Conservation (phyloP, 2,888 invertebrate genomes). For the Tachystola acroxantha region DNA sequence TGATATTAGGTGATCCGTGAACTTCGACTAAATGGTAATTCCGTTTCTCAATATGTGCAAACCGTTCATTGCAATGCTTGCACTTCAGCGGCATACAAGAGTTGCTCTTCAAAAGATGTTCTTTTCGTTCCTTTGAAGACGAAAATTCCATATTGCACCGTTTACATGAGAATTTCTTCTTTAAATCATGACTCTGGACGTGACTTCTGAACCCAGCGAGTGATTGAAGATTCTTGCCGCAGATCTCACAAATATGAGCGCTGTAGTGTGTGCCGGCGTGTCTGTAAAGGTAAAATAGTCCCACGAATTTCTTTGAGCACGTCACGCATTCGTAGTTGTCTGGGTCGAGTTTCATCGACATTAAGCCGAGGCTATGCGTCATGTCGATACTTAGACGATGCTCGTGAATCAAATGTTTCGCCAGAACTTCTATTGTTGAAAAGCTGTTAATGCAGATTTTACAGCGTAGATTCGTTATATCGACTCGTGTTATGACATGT, state of each 20-base stretch:
- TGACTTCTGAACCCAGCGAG: conserved; percentile 5
- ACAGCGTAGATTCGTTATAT: conserved; percentile 16
- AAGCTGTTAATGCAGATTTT: conserved; percentile 9
- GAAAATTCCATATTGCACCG: conserved; percentile 10
- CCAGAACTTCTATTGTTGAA: conserved; percentile 9
- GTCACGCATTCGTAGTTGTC: neutral
- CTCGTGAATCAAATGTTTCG: conserved; percentile 10
- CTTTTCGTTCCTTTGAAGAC: conserved; percentile 20
- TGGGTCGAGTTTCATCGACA: conserved; percentile 1
- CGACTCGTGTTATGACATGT: conserved; percentile 9
- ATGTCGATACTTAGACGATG: conserved; percentile 11
- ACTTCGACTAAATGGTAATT: conserved; percentile 20
- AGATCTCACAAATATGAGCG: conserved; percentile 16
- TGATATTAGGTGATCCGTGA: conserved; percentile 20
- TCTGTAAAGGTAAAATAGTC: conserved; percentile 13
- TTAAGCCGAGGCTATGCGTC: conserved; percentile 4
- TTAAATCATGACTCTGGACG: neutral
- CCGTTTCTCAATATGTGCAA: conserved; percentile 18
- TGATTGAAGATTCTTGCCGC: conserved; percentile 16
- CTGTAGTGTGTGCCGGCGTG: conserved; percentile 16
- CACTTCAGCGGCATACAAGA: conserved; percentile 19
- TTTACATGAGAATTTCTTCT: conserved; percentile 6
- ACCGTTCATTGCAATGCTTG: conserved; percentile 20
- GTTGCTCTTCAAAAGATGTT: conserved; percentile 18
- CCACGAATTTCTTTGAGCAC: conserved; percentile 9